phyloP scores from a whole-genome alignment of 2,888 invertebrate genomes.

The Drosophila nr. perissopoda region DNA sequence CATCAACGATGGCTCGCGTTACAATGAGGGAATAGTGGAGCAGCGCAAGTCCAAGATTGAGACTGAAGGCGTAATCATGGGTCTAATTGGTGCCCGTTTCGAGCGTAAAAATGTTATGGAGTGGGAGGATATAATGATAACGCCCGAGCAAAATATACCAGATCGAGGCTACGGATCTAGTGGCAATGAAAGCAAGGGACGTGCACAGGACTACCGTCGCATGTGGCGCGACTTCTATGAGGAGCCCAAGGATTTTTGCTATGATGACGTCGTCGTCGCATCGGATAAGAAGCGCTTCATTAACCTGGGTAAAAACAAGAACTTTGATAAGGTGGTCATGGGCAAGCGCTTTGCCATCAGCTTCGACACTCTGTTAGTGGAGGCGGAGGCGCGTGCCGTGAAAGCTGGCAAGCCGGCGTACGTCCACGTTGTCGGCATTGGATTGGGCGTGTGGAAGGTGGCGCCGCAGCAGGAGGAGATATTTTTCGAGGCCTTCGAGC shows the following conservation, averaged over 20 bases:
- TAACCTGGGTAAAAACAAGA: conserved; percentile 35
- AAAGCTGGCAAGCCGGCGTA: conserved; percentile 86
- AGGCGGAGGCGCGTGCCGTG: conserved; percentile 87
- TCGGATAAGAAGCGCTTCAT: conserved; percentile 36
- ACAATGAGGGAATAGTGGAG: conserved; percentile 85
- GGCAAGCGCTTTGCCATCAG: conserved; percentile 86
- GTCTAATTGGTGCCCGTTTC: conserved; percentile 85
- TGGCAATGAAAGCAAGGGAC: not conserved
- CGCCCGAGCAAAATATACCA: conserved; percentile 85
- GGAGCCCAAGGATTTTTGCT: conserved; percentile 71
- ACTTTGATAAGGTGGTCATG: conserved; percentile 82
- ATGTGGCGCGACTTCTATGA: conserved; percentile 78
- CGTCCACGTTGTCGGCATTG: conserved; percentile 88
- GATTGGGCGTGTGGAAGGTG: conserved; percentile 89
- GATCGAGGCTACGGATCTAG: conserved; percentile 85
- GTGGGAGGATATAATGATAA: conserved; percentile 86
- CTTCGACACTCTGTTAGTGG: conserved; percentile 88
- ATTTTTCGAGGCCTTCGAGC: conserved; percentile 88
- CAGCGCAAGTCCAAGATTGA: conserved; percentile 84
- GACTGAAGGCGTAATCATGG: conserved; percentile 86
- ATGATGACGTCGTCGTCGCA: conserved; percentile 36
- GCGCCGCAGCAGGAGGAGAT: conserved; percentile 87
- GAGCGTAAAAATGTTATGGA: conserved; percentile 86
- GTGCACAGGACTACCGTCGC: conserved; percentile 65
- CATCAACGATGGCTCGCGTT: conserved; percentile 86